Conservation (phyloP, 30 jellyfish, hydroid and myxozoan genomes). For the Cassiopea xamachana region DNA sequence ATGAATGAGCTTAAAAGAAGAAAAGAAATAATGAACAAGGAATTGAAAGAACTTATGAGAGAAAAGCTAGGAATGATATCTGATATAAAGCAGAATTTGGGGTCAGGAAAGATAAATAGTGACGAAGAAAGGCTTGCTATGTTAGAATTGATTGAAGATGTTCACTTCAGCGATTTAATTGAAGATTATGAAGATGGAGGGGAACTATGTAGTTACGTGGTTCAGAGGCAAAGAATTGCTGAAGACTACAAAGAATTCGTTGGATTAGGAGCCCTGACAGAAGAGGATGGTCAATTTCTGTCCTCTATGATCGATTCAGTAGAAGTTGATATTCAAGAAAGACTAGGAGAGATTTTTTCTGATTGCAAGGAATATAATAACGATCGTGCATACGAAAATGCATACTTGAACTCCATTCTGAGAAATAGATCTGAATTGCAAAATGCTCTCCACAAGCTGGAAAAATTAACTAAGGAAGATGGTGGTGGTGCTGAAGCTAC, state of each 20-base stretch:
- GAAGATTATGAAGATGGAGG: background rate
- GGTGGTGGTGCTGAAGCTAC: background rate
- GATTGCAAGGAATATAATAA: conserved; percentile 2
- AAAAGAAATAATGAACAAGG: conserved; percentile 7
- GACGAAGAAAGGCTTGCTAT: conserved; percentile 30
- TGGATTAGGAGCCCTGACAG: conserved; percentile 19
- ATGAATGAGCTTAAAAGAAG: conserved; percentile 4
- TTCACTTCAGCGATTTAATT: background rate
- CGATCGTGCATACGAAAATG: conserved; percentile 23
- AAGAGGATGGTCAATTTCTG: conserved; percentile 19
- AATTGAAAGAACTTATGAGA: background rate
- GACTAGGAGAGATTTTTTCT: conserved; percentile 44
- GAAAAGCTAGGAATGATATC: background rate
- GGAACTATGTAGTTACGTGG: background rate
- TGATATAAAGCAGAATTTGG: conserved; percentile 34
- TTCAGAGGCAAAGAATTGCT: conserved; percentile 20
- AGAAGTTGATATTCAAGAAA: conserved; percentile 31
- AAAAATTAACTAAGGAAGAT: background rate
- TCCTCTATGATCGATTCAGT: conserved; percentile 12
- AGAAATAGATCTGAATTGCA: conserved; percentile 14
- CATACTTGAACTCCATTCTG: conserved; percentile 5
- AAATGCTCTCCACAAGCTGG: conserved; percentile 14
- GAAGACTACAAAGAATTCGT: conserved; percentile 14
- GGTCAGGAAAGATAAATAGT: conserved; percentile 15
- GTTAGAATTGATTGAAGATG: conserved; percentile 8